Evolutionary conservation across 2,888 invertebrate genomes (phyloP).

Genomic region (Mythimna impura): DNA sequence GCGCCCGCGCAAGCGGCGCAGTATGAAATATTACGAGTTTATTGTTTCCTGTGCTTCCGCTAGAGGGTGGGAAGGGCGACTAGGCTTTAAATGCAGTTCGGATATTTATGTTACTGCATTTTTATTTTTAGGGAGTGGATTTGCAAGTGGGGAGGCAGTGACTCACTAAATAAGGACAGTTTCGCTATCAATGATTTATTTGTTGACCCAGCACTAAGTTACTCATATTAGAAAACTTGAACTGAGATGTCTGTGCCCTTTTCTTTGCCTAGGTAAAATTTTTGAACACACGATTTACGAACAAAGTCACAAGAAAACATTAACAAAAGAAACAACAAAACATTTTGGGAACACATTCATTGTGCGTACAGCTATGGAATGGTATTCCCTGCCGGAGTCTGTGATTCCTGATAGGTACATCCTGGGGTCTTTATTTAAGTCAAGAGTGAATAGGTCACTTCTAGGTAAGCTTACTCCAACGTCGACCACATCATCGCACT

Average conservation of each 20-base stretch:
- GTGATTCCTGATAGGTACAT: too few species aligned
- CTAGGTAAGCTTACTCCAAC: too few species aligned
- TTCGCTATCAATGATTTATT: background rate
- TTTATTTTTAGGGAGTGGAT: slow-evolving; percentile 8
- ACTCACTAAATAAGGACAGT: background rate
- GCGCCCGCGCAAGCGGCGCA: slow-evolving; percentile 62
- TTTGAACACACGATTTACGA: background rate
- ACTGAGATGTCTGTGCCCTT: background rate
- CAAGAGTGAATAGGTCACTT: too few species aligned
- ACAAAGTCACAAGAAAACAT: too few species aligned
- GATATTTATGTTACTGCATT: slow-evolving; percentile 37
- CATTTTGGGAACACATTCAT: too few species aligned
- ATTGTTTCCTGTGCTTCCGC: slow-evolving; percentile 80
- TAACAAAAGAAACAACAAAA: too few species aligned
- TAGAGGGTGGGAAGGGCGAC: slow-evolving; percentile 63
- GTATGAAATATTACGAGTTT: slow-evolving; percentile 76
- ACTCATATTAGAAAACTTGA: background rate
- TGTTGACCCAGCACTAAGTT: background rate
- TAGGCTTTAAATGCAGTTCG: slow-evolving; percentile 45
- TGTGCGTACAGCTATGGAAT: background rate
- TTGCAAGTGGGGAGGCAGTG: background rate
- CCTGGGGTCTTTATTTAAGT: too few species aligned
- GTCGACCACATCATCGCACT: too few species aligned
- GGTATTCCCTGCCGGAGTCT: too few species aligned
- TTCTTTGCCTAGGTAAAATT: too few species aligned